Conservation (phyloP, 2,113 vertebrate genomes). For the Aphyosemion australe region DNA sequence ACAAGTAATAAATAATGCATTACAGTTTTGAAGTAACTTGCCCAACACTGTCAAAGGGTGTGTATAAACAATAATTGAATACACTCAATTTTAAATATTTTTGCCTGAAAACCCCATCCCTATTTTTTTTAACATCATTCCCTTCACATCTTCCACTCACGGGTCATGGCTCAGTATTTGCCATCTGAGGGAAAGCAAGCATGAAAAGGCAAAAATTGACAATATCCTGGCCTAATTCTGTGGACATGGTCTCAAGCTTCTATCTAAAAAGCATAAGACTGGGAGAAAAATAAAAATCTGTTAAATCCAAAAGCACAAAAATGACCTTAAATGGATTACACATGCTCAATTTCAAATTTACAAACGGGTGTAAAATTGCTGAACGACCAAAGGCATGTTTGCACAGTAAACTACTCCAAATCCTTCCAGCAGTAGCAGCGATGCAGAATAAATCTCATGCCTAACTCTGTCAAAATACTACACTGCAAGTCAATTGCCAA, state of each 20-base stretch:
- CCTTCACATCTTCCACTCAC: no score
- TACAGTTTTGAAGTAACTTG: no score
- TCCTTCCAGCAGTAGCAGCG: constrained; percentile 16
- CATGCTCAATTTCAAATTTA: background rate
- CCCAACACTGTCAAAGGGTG: no score
- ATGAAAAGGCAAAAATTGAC: background rate
- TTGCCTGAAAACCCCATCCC: no score
- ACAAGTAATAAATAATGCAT: no score
- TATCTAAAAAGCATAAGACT: no score
- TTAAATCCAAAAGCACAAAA: background rate
- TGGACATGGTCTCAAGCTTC: background rate
- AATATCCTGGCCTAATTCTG: background rate
- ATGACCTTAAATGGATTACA: background rate
- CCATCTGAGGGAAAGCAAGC: no score
- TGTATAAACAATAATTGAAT: no score
- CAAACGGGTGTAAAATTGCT: background rate
- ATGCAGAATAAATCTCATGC: constrained; percentile 29
- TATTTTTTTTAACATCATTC: no score
- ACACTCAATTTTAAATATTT: no score
- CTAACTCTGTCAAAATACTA: constrained; percentile 36
- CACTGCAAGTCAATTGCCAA: constrained; percentile 12
- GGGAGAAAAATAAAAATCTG: no score
- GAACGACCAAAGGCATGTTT: constrained; percentile 26
- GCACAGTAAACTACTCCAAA: constrained; percentile 18
- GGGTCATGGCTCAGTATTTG: no score